Evolutionary conservation across 2,888 invertebrate species (phyloP).

Genomic region (Chymomyza procnemis): DNA sequence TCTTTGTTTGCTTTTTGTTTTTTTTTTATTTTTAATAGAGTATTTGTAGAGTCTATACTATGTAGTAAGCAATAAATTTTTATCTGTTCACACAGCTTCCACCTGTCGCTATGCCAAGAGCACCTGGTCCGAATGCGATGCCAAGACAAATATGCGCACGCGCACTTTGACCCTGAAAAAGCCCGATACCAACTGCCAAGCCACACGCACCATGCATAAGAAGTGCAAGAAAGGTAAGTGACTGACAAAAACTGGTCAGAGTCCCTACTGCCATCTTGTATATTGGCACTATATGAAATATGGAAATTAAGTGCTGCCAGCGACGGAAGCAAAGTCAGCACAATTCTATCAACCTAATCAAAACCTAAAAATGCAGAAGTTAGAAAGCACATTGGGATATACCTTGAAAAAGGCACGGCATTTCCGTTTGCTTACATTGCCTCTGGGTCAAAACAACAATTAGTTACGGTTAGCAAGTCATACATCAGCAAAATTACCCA

Average conservation of each 20-base stretch:
- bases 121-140: slow-evolving; percentile 92
- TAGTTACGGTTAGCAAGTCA: slow-evolving; percentile 18
- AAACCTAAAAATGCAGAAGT: background rate
- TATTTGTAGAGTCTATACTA: slow-evolving; percentile 1
- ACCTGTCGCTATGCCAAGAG: slow-evolving; percentile 91
- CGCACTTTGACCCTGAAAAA: slow-evolving; percentile 91
- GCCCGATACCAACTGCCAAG: slow-evolving; percentile 88
- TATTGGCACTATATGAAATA: background rate
- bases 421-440: background rate
- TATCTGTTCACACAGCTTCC: slow-evolving; percentile 70
- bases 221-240: slow-evolving; percentile 92
- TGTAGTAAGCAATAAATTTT: background rate
- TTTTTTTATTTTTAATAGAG: background rate
- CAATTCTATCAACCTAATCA: slow-evolving; percentile 2
- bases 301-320: background rate
- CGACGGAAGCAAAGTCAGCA: background rate
- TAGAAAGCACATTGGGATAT: background rate
- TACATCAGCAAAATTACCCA: slow-evolving; percentile 26
- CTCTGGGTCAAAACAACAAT: slow-evolving; percentile 9
- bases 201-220: slow-evolving; percentile 90
- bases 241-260: background rate
- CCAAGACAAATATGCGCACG: slow-evolving; percentile 88
- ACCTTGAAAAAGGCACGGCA: background rate
- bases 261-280: background rate
- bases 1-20: slow-evolving; percentile 9